Percentiles rank a stretch among this genome's conserved stretches.
phyloP scores from a whole-genome alignment of 1,140 invertebrate species.

The Lepidostoma basale region DNA sequence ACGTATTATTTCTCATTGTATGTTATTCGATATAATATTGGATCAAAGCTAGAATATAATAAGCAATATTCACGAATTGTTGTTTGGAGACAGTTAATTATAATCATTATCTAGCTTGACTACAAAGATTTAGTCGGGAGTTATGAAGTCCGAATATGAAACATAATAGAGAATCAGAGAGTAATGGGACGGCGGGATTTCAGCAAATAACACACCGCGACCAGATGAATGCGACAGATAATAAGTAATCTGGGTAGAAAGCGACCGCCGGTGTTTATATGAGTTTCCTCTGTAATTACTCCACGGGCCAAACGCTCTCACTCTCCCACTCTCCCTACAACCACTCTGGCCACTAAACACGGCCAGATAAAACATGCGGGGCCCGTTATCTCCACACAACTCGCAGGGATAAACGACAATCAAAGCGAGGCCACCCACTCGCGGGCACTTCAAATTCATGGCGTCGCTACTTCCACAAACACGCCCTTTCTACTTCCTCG shows the following conservation, averaged over 20 bases:
- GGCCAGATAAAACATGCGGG: conserved; percentile 15
- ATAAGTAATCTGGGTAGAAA: conserved; percentile 30
- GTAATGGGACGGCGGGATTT: neutral
- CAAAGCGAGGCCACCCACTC: neutral
- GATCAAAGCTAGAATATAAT: too few species aligned
- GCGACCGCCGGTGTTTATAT: conserved; percentile 22
- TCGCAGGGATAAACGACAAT: neutral
- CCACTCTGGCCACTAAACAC: conserved; percentile 9
- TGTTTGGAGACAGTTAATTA: neutral
- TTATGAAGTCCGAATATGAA: neutral
- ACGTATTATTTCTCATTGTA: too few species aligned
- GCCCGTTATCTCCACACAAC: neutral
- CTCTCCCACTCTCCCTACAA: neutral
- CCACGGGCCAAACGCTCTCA: neutral
- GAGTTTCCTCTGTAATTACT: conserved; percentile 10
- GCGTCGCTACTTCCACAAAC: too few species aligned
- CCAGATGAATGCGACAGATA: conserved; percentile 26
- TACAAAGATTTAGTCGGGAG: neutral
- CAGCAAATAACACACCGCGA: conserved; percentile 18
- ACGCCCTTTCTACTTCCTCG: too few species aligned
- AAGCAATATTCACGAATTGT: neutral
- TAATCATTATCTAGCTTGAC: neutral
- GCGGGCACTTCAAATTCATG: too few species aligned
- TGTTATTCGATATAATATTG: too few species aligned
- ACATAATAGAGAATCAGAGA: neutral